A percentile compares a stretch with the other conserved stretches of the same genome.
Evolutionary conservation across 2,113 vertebrate species (phyloP).

Genomic region (Sarotherodon lohbergeri): DNA sequence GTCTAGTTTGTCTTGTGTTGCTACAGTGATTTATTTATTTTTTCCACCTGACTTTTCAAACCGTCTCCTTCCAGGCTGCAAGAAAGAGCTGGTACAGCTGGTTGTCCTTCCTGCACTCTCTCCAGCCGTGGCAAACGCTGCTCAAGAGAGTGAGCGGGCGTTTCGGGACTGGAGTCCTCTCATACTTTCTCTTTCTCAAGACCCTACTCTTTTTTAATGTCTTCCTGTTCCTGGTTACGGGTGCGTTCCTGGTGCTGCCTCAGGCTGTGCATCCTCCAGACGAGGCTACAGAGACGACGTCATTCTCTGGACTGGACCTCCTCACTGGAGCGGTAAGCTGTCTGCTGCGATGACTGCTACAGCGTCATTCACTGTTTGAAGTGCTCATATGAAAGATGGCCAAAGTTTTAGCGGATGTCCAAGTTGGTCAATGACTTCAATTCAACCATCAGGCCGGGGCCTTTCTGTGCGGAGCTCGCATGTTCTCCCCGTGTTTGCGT

Average conservation of each 20-base stretch:
- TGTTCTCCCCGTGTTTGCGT: neutral
- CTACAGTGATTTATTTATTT: neutral
- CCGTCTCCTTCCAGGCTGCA: slow-evolving; percentile 60
- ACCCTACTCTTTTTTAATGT: slow-evolving; percentile 82
- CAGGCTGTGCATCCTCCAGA: slow-evolving; percentile 71
- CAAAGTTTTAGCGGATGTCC: neutral
- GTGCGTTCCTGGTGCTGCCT: slow-evolving; percentile 76
- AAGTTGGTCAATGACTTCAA: neutral
- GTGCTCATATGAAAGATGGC: accelerated
- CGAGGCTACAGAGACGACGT: accelerated
- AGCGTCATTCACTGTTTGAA: accelerated
- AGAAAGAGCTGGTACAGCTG: slow-evolving; percentile 77
- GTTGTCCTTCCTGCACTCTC: slow-evolving; percentile 68
- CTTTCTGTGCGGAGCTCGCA: neutral
- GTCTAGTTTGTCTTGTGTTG: neutral
- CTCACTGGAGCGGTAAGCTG: slow-evolving; percentile 84
- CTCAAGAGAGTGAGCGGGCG: slow-evolving; percentile 86
- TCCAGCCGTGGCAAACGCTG: slow-evolving; percentile 79
- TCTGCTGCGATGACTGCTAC: neutral
- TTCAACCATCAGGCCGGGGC: neutral
- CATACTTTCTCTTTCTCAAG: slow-evolving; percentile 92
- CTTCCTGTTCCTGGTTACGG: slow-evolving; percentile 74
- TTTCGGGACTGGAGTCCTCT: slow-evolving; percentile 90
- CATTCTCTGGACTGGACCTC: slow-evolving; percentile 80
- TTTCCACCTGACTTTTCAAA: neutral